Conservation (phyloP, 2,113 vertebrate genomes). For the Neogale vison region DNA sequence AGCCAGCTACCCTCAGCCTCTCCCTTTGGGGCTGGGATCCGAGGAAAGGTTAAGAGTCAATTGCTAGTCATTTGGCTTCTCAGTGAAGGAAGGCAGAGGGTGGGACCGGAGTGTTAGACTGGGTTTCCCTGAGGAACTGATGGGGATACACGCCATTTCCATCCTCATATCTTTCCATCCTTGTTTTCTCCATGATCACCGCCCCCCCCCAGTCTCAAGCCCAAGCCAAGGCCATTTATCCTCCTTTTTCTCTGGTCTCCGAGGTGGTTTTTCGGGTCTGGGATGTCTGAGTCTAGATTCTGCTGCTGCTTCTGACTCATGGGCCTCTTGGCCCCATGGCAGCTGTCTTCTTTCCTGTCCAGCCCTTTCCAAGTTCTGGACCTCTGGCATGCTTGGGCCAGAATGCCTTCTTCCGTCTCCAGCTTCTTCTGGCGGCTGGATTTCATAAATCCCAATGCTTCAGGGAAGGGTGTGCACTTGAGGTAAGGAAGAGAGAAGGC, state of each 20-base stretch:
- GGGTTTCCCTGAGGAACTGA: slow-evolving; percentile 41
- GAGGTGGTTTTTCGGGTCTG: neutral
- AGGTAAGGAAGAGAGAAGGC: neutral
- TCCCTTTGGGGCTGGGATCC: slow-evolving; percentile 58
- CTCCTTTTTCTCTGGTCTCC: neutral
- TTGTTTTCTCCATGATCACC: neutral
- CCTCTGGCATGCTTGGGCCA: neutral
- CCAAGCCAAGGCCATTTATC: neutral
- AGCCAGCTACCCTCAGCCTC: neutral
- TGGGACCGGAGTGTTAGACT: neutral
- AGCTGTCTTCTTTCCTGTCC: neutral
- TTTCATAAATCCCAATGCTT: slow-evolving; percentile 15
- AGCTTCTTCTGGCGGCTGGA: neutral
- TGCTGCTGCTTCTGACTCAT: neutral
- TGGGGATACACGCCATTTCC: neutral
- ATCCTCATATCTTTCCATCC: neutral
- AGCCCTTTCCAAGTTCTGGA: neutral
- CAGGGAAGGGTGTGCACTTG: neutral
- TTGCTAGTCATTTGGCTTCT: slow-evolving; percentile 62
- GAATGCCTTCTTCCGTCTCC: neutral
- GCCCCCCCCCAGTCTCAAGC: neutral
- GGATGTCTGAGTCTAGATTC: neutral
- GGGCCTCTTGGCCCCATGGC: neutral
- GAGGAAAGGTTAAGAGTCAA: slow-evolving; percentile 66
- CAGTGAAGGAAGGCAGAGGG: slow-evolving; percentile 21